phyloP scores from a whole-genome alignment of 2,888 invertebrate genomes.

The Stenichneumon culpator region DNA sequence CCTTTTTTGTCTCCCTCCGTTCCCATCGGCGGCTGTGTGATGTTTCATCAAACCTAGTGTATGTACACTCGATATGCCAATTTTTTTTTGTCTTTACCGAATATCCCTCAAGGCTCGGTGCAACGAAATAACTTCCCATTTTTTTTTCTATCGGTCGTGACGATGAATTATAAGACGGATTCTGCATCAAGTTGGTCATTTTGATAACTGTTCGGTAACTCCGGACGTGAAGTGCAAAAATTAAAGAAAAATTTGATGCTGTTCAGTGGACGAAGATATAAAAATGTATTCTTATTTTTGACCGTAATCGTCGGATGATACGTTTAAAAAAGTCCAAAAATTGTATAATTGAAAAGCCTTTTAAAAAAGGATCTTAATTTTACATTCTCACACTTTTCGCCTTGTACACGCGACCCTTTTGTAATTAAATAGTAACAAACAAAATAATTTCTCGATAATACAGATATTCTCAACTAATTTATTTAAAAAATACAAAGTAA shows the following conservation, averaged over 20 bases:
- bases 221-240: neutral
- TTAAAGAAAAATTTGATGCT: neutral
- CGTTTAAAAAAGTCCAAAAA: neutral
- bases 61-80: conserved; percentile 43
- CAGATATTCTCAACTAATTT: neutral
- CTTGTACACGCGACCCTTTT: too few relatives aligned
- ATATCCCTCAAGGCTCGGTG: conserved; percentile 19
- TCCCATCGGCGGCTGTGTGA: conserved; percentile 46
- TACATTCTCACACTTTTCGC: too few relatives aligned
- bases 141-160: neutral
- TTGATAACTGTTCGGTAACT: neutral
- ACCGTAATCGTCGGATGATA: neutral
- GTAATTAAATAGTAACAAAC: neutral
- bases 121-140: conserved; percentile 18
- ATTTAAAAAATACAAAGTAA: too few relatives aligned
- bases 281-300: neutral
- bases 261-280: neutral
- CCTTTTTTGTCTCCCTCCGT: conserved; percentile 23
- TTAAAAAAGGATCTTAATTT: neutral
- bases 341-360: neutral
- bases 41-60: conserved; percentile 39
- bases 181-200: neutral
- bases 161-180: neutral
- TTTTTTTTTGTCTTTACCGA: conserved; percentile 38
- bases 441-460: neutral